Evolutionary conservation across 2,888 invertebrate species (phyloP), one percentile per base, ranked within the genome.

Genomic region (Chalcis sispes): DNA sequence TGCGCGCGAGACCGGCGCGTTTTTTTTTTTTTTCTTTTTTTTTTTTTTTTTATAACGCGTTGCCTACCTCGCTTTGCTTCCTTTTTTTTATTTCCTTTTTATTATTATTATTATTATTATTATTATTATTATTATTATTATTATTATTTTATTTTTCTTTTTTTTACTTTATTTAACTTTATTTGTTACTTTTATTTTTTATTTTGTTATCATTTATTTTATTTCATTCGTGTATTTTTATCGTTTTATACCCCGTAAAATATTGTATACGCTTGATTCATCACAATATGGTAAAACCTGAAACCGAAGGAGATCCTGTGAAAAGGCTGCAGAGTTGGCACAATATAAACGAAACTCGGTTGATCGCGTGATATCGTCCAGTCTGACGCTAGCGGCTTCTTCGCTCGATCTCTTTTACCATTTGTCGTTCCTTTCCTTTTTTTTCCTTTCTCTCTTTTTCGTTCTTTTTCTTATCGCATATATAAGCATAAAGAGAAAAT

Each of bases 241-340:
- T n/a, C n/a, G n/a, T n/a, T n/a, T n/a, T n/a, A n/a, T n/a, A n/a
- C 25, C 42, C 54, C 54, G 56, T 65, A 59, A 70, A 62, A 61
- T 72, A 77, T 77, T 72, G 67, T 64, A 64, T 64, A 46, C 59
- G 40, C 67, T 69, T 52, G 48, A 70, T 69, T 70, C 61, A 74
- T 74, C 66, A 61, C 73, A 71, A 66, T 74, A 59, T 59, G 52
- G 42, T 65, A 56, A 74, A 72, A 56, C 29, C 59, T 72, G 75
- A 78, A 75, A 74, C 69, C 72, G 67, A 75, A 69, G 61, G 69
- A 72, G 67, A 71, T 62, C 69, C 59, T 64, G 69, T 75, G 75
- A 73, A 75, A 72, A 77, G 72, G 66, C 69, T 78, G 72, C 58
- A 73, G n/a, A n/a, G 56, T 78, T 78, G 78, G 78, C 78, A 78